Conservation (phyloP, 2,113 vertebrate genomes). For the Nannospalax galili region DNA sequence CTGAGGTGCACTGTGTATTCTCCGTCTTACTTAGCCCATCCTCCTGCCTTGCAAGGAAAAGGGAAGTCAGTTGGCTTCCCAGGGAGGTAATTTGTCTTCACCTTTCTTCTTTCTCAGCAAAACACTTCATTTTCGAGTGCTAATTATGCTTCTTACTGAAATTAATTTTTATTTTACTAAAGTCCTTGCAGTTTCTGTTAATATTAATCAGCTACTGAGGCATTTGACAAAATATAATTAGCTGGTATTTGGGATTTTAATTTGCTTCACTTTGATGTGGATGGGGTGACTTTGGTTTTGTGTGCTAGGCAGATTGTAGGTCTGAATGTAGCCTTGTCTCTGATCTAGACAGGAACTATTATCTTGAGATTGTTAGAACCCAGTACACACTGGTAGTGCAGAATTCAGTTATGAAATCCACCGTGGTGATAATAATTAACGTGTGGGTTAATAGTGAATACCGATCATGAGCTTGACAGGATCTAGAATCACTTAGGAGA, state of each 20-base stretch:
- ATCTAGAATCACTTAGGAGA: neutral
- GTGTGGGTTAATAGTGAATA: no score
- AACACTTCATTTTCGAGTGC: neutral
- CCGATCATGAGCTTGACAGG: neutral
- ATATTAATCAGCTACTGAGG: neutral
- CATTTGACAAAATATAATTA: neutral
- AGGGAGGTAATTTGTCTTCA: neutral
- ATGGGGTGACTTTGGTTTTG: neutral
- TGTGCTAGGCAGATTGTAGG: neutral
- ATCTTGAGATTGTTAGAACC: neutral
- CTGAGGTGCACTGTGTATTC: rapidly evolving
- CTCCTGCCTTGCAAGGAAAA: neutral
- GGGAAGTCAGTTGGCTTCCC: neutral
- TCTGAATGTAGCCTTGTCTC: neutral
- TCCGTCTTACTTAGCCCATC: neutral
- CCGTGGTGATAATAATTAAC: no score
- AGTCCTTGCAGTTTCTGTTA: neutral
- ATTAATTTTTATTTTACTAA: neutral
- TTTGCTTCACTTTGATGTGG: neutral
- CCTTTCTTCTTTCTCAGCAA: neutral
- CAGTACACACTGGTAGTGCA: no score
- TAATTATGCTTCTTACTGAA: neutral
- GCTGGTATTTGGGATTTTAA: neutral
- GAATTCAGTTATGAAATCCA: neutral
- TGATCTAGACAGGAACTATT: neutral